Percentiles rank a stretch among this genome's conserved stretches.
These are phyloP conservation scores for Cottoperca gobio DNA, from an alignment of 2,797 vertebrate genomes.

Conservation along the genomic window DNA sequence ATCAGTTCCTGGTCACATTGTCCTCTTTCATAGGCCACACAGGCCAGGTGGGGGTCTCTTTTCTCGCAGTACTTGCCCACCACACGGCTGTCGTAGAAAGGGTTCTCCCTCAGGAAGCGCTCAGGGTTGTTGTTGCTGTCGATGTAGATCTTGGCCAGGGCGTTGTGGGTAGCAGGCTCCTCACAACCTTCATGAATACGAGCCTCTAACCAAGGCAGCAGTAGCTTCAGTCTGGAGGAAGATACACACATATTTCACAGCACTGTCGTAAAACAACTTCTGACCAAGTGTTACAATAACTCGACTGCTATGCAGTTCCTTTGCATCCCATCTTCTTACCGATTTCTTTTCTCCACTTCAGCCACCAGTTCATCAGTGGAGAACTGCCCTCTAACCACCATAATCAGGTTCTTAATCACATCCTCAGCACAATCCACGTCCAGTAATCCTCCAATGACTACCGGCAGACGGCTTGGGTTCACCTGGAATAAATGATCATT, in stretches of 20 bases:
- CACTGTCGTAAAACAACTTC: background rate
- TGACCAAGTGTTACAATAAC: background rate
- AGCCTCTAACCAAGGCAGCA: conserved; percentile 95
- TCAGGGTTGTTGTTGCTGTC: conserved; percentile 96
- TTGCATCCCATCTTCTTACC: conserved; percentile 76
- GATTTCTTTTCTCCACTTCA: conserved; percentile 96
- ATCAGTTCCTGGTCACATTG: conserved; percentile 96
- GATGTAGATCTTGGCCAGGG: conserved; percentile 96
- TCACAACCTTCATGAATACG: conserved; percentile 95
- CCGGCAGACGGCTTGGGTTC: conserved; percentile 94
- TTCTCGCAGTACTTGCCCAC: conserved; percentile 97
- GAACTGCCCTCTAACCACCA: conserved; percentile 97
- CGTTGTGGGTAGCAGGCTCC: conserved; percentile 95
- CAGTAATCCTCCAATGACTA: conserved; percentile 95
- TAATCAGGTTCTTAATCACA: conserved; percentile 96
- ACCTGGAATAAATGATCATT: conserved; percentile 81
- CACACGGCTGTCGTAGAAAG: conserved; percentile 93
- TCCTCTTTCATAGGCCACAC: conserved; percentile 93
- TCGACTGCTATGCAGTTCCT: background rate
- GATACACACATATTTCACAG: background rate
- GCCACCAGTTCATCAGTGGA: conserved; percentile 97
- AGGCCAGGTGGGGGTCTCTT: conserved; percentile 95
- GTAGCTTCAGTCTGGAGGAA: conserved; percentile 89
- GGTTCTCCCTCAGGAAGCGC: conserved; percentile 92
- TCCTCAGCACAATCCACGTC: conserved; percentile 97